Evolutionary conservation across 2,113 vertebrate species (phyloP), one percentile per base, ranked within the genome.

Genomic region (Carassius auratus): DNA sequence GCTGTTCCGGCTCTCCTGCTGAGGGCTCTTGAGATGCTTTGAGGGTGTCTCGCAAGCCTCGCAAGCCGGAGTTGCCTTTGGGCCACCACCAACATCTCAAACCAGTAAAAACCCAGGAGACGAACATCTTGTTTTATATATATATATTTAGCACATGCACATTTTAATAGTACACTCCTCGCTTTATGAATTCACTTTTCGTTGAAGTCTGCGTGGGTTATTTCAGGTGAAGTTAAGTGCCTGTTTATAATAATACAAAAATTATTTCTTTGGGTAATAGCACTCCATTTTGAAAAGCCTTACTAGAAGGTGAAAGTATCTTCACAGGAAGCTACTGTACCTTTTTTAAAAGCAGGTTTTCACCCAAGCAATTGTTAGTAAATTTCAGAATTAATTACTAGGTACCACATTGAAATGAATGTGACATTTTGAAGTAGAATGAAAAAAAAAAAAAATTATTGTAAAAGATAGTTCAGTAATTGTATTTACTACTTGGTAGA

Each of bases 1-100:
- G 81, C 73, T 36, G n/a, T 73, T 83, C 66, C 68, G 45, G 66
- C 81, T 23, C 68, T 57, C 66, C 68, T 73, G 81, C 50, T 38
- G 81, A 23, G 81, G 48, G 48, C 81, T 83, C 9, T 12, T 52
- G 79, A 81, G 62, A 81, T 81, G 78, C 61, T 81, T 30, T 45
- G 59, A 81, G 57, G n/a, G 59, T 1, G 14, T 66, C 42, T 69
- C 33, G 33, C 73, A 55, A 52, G 15, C 48, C 50, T 42, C 14
- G 4, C 66, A 74, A 0, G 68, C 81, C 50, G 50, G 66, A 83
- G 81, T 17, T 83, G 50, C 81, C 68, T 83, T 59, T 59, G 81
- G 81, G 48, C 30, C 17, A 83, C 36, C 38, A 69, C n/a, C 79
- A 81, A 4, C 61, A 62, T 61, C 36, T 26, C 30, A 12, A 68